Evolutionary conservation across 2,797 vertebrate genomes (phyloP).

Genomic region (Gymnothorax reevesii): DNA sequence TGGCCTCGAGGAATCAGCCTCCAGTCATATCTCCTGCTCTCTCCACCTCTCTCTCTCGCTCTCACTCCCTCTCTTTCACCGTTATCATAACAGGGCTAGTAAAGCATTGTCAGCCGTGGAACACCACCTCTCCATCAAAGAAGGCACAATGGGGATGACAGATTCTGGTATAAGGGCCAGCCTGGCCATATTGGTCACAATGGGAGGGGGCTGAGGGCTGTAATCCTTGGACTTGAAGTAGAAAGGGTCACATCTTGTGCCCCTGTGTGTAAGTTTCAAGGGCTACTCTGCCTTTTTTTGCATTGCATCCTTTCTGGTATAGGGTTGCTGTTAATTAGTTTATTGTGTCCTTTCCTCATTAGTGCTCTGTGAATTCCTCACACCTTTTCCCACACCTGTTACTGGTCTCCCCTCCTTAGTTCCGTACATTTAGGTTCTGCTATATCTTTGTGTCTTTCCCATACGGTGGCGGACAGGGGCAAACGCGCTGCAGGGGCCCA

Average conservation of each 20-base stretch:
- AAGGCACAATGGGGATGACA: slow-evolving; percentile 31
- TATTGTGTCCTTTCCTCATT: too few species aligned
- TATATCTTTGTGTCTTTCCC: too few species aligned
- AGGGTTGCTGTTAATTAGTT: too few species aligned
- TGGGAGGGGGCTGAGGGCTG: background rate
- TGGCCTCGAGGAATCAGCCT: background rate
- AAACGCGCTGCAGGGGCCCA: too few species aligned
- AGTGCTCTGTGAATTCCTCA: too few species aligned
- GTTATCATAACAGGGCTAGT: background rate
- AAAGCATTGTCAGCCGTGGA: background rate
- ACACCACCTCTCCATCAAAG: slow-evolving; percentile 16
- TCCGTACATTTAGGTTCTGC: too few species aligned
- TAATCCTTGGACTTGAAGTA: background rate
- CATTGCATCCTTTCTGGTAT: too few species aligned
- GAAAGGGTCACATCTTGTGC: background rate
- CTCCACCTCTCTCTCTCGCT: background rate
- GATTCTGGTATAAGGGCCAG: slow-evolving; percentile 26
- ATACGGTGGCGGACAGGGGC: too few species aligned
- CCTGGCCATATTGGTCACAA: slow-evolving; percentile 35
- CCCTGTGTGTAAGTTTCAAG: too few species aligned
- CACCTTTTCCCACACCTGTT: too few species aligned
- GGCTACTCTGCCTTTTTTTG: too few species aligned
- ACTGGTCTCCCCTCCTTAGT: too few species aligned
- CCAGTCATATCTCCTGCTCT: background rate
- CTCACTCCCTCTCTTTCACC: background rate